Percentiles rank a stretch among this genome's conserved stretches.
Conservation (phyloP, 2,797 vertebrate genomes). For the Silurus aristotelis region DNA sequence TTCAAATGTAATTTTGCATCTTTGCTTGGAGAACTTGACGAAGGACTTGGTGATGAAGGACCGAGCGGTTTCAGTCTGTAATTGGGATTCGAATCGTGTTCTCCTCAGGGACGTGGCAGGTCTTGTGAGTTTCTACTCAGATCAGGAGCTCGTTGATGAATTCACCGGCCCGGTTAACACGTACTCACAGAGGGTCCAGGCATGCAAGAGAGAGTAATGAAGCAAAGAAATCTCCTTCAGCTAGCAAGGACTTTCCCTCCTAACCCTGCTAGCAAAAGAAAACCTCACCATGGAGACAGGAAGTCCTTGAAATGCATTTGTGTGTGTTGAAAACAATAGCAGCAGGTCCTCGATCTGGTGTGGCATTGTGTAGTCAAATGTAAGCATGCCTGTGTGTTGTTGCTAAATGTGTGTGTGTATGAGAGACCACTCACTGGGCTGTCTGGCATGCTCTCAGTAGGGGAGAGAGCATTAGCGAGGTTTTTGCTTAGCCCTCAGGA, state of each 20-base stretch:
- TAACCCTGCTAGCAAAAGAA: conserved; percentile 39
- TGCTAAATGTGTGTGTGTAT: conserved; percentile 18
- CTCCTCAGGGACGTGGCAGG: conserved; percentile 4
- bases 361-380: conserved; percentile 5
- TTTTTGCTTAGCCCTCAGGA: conserved; percentile 40
- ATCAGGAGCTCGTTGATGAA: conserved; percentile 55
- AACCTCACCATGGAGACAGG: conserved; percentile 35
- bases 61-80: not conserved
- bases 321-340: conserved; percentile 24
- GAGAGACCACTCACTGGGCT: conserved; percentile 21
- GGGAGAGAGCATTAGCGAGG: conserved; percentile 42
- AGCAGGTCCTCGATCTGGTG: not conserved
- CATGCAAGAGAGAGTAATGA: conserved; percentile 54
- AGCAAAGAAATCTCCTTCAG: conserved; percentile 42
- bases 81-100: not conserved
- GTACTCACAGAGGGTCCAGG: conserved; percentile 44
- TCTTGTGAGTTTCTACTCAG: conserved; percentile 37
- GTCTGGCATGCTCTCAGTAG: conserved; percentile 46
- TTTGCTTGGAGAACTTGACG: not conserved
- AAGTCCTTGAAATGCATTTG: conserved; percentile 23
- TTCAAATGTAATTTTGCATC: too few species aligned
- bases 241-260: conserved; percentile 43
- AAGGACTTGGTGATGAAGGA: too few species aligned
- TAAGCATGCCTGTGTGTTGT: not conserved
- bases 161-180: conserved; percentile 52